Base-by-base conservation (phyloP, 2,888 invertebrate genomes). In the Cremastinae sp. region DNA sequence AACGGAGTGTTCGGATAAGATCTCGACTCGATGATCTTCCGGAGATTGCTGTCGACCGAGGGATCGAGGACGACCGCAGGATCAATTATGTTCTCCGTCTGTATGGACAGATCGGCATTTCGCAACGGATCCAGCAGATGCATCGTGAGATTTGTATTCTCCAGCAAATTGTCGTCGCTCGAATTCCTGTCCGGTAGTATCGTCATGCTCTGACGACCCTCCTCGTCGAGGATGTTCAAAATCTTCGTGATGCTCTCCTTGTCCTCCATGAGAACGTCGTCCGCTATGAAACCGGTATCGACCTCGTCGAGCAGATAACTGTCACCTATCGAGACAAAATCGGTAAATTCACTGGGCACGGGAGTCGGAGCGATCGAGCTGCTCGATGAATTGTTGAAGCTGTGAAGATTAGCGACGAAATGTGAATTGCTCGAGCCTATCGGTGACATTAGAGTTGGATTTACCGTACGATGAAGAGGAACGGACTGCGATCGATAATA, bases 401-500 rank as follows among this genome's bases (percentile, higher is more conserved):
- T 85, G 82, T 77, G 85, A 64, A 69, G 75, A 73, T 70, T 70
- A 1, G 84, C 83, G 8, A 83, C 72, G 37, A 83, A 84, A 28
- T 84, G 86, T 12, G 85, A 85, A 20, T 84, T 81, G 41, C 53
- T 65, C 37, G 74, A 78, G 56, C 90, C 90, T 14, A 91, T 83
- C 0, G 89, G 88, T 10, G 89, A 89, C 79, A 89, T 87, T 2
- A 90, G 82, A n/a, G 85, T 83, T 2, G 85, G 87, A 79, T 85
- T 88, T 14, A 87, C 84, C 86, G 92, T 93, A 77, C 92, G 92
- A 83, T 93, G 93, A 16, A 95, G 89, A 0, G 96, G 96, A 58
- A 96, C 96, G 10, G 96, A 96, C 83, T 96, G 96, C 5, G 96
- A 96, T 64, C 96, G 81, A 90, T 91, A 78, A 90, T 88, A 74